These are phyloP conservation scores for Aix galericulata DNA, from an alignment of 2,113 vertebrate genomes.

Conservation along the genomic window DNA sequence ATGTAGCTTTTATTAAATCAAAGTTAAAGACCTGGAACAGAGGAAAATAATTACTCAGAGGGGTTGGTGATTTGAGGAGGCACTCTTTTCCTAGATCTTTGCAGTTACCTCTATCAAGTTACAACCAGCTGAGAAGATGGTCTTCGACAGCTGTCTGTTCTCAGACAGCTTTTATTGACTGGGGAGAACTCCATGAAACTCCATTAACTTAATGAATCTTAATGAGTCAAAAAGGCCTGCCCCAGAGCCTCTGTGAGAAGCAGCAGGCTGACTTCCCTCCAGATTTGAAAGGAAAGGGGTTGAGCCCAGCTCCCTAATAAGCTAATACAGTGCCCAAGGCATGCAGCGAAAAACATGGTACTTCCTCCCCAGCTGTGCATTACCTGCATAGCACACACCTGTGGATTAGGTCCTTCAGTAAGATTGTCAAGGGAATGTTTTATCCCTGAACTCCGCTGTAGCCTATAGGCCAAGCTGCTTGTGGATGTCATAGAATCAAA, in stretches of 20 bases:
- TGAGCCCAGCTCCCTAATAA: neutral
- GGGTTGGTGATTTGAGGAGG: neutral
- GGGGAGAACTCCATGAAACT: neutral
- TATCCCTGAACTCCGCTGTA: neutral
- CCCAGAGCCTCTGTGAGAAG: neutral
- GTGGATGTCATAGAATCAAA: neutral
- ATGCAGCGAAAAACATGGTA: neutral
- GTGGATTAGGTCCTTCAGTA: neutral
- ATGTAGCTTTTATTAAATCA: neutral
- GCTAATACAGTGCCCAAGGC: neutral
- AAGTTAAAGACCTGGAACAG: neutral
- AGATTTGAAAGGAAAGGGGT: neutral
- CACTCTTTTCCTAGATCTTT: neutral
- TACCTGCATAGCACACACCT: neutral
- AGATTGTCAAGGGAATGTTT: neutral
- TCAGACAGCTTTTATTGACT: neutral
- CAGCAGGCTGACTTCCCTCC: neutral
- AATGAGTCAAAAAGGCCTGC: neutral
- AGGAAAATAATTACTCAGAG: neutral
- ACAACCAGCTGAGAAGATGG: neutral
- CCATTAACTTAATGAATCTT: neutral
- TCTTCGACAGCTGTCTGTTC: neutral
- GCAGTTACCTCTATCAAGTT: neutral
- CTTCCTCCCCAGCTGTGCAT: neutral
- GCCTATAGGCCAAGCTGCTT: neutral